Evolutionary conservation across 1,140 invertebrate species (phyloP).

Genomic region (Cecropterus lyciades): DNA sequence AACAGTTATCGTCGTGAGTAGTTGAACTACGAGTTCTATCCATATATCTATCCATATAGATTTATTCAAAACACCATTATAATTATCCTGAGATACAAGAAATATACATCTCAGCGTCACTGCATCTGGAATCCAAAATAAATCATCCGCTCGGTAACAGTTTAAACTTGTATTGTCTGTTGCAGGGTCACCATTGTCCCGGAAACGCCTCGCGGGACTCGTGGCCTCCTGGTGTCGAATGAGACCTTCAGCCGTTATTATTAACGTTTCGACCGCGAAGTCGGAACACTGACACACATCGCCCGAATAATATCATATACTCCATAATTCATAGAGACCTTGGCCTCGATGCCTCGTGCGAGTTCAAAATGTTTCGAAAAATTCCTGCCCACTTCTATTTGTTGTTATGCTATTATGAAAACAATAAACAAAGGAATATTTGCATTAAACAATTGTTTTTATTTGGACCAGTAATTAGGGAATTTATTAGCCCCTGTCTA

Average conservation of each 20-base stretch:
- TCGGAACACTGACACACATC: conserved; percentile 74
- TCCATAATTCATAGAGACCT: conserved; percentile 82
- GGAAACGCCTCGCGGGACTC: conserved; percentile 60
- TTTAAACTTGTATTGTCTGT: conserved; percentile 12
- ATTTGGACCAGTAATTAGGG: no score
- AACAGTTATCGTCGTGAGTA: no score
- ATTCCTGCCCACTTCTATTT: not conserved
- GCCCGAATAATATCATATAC: conserved; percentile 79
- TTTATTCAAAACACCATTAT: no score
- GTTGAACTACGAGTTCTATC: no score
- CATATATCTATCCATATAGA: no score
- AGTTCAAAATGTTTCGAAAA: conserved; percentile 35
- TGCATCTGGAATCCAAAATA: no score
- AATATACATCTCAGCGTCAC: no score
- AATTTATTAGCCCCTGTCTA: no score
- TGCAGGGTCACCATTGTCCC: conserved; percentile 51
- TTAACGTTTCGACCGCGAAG: conserved; percentile 77
- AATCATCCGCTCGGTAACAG: no score
- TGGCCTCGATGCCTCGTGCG: conserved; percentile 69
- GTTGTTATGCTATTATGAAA: not conserved
- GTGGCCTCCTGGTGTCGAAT: conserved; percentile 69
- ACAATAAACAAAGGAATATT: no score
- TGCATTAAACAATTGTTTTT: no score
- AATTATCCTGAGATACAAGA: no score
- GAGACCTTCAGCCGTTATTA: conserved; percentile 75